Evolutionary conservation across 2,797 vertebrate genomes (phyloP).

Genomic region (Siniperca scherzeri): DNA sequence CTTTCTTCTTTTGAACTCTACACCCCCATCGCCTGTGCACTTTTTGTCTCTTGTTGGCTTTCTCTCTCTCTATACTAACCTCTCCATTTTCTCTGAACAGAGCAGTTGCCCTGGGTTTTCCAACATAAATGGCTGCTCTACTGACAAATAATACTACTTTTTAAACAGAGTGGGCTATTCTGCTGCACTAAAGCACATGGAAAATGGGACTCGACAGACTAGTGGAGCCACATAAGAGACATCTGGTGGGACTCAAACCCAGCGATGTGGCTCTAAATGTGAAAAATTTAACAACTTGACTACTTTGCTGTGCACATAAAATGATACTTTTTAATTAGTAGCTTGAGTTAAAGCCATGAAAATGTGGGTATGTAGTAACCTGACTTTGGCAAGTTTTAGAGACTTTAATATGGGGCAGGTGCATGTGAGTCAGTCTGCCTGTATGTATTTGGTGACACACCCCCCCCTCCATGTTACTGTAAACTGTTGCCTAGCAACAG

Average conservation of each 20-base stretch:
- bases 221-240: not conserved
- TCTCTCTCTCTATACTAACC: not conserved
- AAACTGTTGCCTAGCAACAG: slow-evolving; percentile 6
- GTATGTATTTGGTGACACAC: not conserved
- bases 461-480: not conserved
- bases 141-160: slow-evolving; percentile 22
- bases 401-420: not conserved
- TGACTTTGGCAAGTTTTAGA: not conserved
- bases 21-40: not conserved
- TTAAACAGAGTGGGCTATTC: not conserved
- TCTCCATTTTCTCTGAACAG: slow-evolving; percentile 44
- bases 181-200: slow-evolving; percentile 8
- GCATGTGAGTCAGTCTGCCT: not conserved
- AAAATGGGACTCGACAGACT: slow-evolving; percentile 5
- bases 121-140: slow-evolving; percentile 49
- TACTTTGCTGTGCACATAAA: not conserved
- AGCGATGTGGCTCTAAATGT: not conserved
- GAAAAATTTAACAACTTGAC: not conserved
- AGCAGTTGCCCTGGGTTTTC: slow-evolving; percentile 29
- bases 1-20: slow-evolving; percentile 20
- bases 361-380: not conserved
- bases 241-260: not conserved
- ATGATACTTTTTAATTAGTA: not conserved
- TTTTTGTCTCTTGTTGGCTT: not conserved
- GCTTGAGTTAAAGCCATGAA: not conserved